Evolutionary conservation across 2,797 vertebrate species (phyloP), one percentile per base, ranked within the genome.

Genomic region (Sitta carolinensis): DNA sequence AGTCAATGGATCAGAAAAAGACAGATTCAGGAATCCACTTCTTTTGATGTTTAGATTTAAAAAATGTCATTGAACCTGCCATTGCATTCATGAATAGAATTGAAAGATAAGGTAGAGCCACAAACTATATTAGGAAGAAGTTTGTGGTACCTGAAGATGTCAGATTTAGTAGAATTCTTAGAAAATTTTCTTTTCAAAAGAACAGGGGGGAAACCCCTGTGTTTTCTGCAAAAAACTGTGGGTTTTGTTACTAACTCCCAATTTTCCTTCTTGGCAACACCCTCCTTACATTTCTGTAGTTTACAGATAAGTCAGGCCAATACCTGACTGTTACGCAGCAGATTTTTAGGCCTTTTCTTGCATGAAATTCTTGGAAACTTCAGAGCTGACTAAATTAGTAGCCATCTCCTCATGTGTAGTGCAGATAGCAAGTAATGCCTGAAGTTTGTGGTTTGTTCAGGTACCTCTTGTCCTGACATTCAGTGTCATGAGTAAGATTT

Each of bases 181-280:
- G 23, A 68, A 84, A 79, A 78, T 29, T 52, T 23, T 63, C 1
- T 63, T 70, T 62, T 30, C 9, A 63, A 27, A 87, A 62, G 8
- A 61, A 22, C 8, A 16, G 25, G 11, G 16, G 1, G 0, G 7
- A 16, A n/a, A 47, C 16, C 16, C 16, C 42, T 32, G 7, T 13
- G 4, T 25, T 66, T 88, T 64, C 59, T 52, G 23, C 16, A 42
- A 54, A 50, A 30, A 18, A 16, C 6, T 8, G 6, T 54, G 14
- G 1, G 29, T 34, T 82, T 83, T 15, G 5, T 36, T 58, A 61
- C 6, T 76, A 26, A 58, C 8, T 66, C 32, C 15, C 18, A 23
- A 59, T 61, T 47, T 34, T 62, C 13, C 9, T 62, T 52, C 21
- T n/a, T 61, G 30, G 54, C 18, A 58, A 57, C 9, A 8, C 1